Evolutionary conservation across 2,113 vertebrate species (phyloP).

Genomic region (Daubentonia madagascariensis): DNA sequence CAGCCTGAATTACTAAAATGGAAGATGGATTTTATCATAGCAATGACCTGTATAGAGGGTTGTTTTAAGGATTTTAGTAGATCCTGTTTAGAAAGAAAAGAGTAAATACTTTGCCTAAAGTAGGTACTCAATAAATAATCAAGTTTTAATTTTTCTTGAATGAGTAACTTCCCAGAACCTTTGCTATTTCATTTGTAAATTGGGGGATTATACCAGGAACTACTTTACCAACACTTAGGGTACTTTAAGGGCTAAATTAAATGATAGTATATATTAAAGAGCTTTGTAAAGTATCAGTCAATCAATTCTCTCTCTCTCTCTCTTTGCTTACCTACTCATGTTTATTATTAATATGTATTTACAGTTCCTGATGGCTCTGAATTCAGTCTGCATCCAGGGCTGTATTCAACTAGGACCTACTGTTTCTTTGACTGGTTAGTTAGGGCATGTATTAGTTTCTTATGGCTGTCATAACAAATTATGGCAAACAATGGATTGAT

Average conservation of each 20-base stretch:
- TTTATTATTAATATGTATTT: background rate
- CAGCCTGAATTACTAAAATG: background rate
- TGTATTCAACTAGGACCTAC: background rate
- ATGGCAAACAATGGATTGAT: background rate
- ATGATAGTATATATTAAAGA: background rate
- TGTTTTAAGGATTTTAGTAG: background rate
- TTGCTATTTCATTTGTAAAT: background rate
- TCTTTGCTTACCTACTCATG: background rate
- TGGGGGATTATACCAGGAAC: background rate
- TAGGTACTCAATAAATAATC: background rate
- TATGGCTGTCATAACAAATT: background rate
- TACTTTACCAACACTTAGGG: background rate
- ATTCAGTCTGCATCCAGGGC: background rate
- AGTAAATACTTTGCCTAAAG: background rate
- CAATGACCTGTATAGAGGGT: background rate
- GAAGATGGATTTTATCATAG: background rate
- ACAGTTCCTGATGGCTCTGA: background rate
- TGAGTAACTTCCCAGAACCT: background rate
- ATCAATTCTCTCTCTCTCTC: background rate
- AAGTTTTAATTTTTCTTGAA: background rate
- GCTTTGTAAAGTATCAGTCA: background rate
- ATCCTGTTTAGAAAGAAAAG: background rate
- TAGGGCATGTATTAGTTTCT: background rate
- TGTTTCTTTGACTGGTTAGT: background rate
- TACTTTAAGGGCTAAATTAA: background rate